Percentiles rank a stretch among this genome's conserved stretches.
These are phyloP conservation scores for Synergus japonicus DNA, from an alignment of 2,888 invertebrate genomes.

Conservation along the genomic window DNA sequence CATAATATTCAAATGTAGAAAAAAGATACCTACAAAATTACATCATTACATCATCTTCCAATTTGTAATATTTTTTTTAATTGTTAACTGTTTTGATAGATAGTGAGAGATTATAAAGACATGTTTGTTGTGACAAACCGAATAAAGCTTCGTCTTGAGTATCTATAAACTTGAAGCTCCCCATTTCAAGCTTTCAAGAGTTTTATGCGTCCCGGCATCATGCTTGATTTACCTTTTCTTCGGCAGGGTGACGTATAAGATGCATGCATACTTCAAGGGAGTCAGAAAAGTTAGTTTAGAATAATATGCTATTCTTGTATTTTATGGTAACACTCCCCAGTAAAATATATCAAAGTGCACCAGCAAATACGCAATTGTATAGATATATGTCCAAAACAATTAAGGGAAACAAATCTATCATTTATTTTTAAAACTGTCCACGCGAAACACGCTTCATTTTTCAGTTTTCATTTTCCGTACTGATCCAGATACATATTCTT, in stretches of 20 bases:
- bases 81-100: slow-evolving; percentile 11
- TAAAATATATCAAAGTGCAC: neutral
- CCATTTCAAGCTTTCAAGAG: slow-evolving; percentile 55
- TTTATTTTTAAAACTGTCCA: too few relatives aligned
- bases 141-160: slow-evolving; percentile 58
- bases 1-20: too few relatives aligned
- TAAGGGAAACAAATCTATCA: neutral
- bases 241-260: neutral
- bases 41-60: too few relatives aligned
- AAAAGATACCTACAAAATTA: too few relatives aligned
- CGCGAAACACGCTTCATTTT: too few relatives aligned
- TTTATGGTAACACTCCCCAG: neutral
- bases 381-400: neutral
- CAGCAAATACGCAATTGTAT: neutral
- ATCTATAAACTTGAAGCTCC: slow-evolving; percentile 61
- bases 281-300: neutral
- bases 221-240: slow-evolving; percentile 34
- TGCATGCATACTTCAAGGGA: neutral
- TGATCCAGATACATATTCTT: too few relatives aligned
- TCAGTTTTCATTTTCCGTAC: too few relatives aligned
- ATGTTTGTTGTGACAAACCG: slow-evolving; percentile 70
- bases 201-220: slow-evolving; percentile 17
- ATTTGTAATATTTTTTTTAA: neutral
- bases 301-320: slow-evolving; percentile 9
- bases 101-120: slow-evolving; percentile 54